These are phyloP conservation scores for Pilophorus perplexus DNA, from an alignment of 2,888 invertebrate species.

Conservation along the genomic window DNA sequence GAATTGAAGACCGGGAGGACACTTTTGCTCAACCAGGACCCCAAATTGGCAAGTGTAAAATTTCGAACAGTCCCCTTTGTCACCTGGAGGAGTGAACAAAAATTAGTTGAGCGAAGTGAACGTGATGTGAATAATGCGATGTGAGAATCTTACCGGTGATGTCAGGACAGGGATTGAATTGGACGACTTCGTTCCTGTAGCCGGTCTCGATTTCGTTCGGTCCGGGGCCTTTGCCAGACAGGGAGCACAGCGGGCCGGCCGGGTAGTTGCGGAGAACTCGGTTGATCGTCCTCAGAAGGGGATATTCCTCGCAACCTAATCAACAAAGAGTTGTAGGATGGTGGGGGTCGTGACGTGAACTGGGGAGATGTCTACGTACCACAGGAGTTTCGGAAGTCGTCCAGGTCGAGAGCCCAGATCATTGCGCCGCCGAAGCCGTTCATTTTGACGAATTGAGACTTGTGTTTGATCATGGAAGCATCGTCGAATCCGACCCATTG, in stretches of 20 bases:
- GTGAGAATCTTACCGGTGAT: constrained; percentile 39
- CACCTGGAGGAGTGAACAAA: constrained; percentile 15
- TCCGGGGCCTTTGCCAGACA: constrained; percentile 49
- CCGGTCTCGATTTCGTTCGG: not conserved
- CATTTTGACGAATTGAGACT: constrained; percentile 75
- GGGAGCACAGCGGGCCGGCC: constrained; percentile 62
- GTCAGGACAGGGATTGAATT: constrained; percentile 33
- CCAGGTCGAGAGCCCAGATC: constrained; percentile 86
- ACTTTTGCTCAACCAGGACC: constrained; percentile 64
- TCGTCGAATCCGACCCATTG: constrained; percentile 96
- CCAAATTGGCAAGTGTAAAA: constrained; percentile 80
- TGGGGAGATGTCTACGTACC: not conserved
- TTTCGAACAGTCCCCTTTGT: constrained; percentile 64
- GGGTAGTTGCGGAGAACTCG: constrained; percentile 69
- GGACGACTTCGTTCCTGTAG: constrained; percentile 18
- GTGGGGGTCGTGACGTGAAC: not conserved
- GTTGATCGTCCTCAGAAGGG: constrained; percentile 76
- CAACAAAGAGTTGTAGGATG: constrained; percentile 50
- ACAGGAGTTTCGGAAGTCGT: constrained; percentile 64
- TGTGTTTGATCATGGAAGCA: constrained; percentile 75
- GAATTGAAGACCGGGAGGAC: constrained; percentile 75
- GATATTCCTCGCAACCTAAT: constrained; percentile 74
- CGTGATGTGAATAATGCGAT: not conserved
- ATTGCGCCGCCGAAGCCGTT: constrained; percentile 81
- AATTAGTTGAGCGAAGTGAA: too few relatives aligned